phyloP scores from a whole-genome alignment of 2,888 invertebrate genomes.

The Anthophora plumipes region DNA sequence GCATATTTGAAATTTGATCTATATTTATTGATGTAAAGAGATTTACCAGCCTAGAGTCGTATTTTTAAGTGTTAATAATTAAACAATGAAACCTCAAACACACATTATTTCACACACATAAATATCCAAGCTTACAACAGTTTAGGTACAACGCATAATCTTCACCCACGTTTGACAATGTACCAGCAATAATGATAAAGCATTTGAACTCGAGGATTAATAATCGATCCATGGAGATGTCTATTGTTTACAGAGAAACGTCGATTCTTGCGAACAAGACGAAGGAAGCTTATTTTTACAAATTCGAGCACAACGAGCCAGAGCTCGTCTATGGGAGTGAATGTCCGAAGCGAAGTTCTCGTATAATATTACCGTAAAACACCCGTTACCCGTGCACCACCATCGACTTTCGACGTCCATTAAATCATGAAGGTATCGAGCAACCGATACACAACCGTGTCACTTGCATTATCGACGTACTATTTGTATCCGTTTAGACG shows the following conservation, averaged over 20 bases:
- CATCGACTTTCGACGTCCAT: slow-evolving; percentile 54
- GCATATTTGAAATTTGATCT: no score
- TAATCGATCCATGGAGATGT: slow-evolving; percentile 31
- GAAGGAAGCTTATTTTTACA: slow-evolving; percentile 59
- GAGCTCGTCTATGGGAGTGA: slow-evolving; percentile 26
- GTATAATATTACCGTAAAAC: slow-evolving; percentile 75
- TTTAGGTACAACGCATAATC: no score
- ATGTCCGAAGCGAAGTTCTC: slow-evolving; percentile 34
- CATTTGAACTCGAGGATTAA: no score
- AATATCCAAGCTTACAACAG: no score
- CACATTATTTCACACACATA: no score
- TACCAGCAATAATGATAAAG: no score
- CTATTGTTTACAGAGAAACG: slow-evolving; percentile 49
- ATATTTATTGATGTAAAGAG: no score
- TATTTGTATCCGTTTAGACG: slow-evolving; percentile 67
- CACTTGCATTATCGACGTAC: slow-evolving; percentile 62
- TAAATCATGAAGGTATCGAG: slow-evolving; percentile 70
- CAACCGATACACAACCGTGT: slow-evolving; percentile 52
- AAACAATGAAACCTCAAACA: no score
- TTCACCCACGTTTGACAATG: no score
- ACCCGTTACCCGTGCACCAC: slow-evolving; percentile 61
- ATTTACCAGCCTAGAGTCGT: no score
- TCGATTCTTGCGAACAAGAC: slow-evolving; percentile 6
- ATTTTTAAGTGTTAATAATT: no score
- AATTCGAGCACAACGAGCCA: slow-evolving; percentile 53